These are phyloP conservation scores for Stenotaenia linearis DNA, from an alignment of 2,888 invertebrate species.

Conservation along the genomic window DNA sequence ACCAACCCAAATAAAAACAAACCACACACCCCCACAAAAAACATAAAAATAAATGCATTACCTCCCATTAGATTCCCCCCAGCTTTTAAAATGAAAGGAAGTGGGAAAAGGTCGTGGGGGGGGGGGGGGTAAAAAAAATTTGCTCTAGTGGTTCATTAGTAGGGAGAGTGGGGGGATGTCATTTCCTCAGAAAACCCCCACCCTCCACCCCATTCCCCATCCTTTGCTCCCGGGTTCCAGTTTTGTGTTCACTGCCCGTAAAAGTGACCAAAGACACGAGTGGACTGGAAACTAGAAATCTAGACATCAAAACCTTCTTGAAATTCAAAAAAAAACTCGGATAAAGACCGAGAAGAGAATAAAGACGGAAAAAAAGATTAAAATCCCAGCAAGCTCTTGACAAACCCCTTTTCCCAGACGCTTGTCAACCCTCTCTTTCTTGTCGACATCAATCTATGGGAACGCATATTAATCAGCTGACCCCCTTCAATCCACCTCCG, in stretches of 20 bases:
- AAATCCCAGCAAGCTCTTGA: neutral
- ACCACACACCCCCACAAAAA: too few species aligned
- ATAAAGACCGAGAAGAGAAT: neutral
- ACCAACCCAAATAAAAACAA: too few species aligned
- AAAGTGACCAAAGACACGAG: neutral
- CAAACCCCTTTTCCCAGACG: constrained; percentile 17
- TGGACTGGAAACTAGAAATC: neutral
- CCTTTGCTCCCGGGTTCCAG: neutral
- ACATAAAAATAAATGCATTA: neutral
- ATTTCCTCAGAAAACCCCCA: neutral
- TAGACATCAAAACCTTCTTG: neutral
- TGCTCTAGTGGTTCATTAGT: neutral
- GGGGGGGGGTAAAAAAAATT: neutral
- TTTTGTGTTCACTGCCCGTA: neutral
- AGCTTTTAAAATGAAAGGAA: neutral
- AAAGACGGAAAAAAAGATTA: neutral
- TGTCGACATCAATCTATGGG: constrained; percentile 15
- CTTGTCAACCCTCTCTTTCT: constrained; percentile 19
- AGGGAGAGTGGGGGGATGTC: neutral
- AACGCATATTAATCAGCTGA: constrained; percentile 9
- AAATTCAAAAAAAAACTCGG: neutral
- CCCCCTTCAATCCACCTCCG: constrained; percentile 15
- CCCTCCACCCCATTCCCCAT: neutral
- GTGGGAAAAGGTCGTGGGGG: neutral
- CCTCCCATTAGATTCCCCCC: neutral